Base-by-base conservation (phyloP, 2,888 invertebrate species). In the Rhorus exstirpatorius region DNA sequence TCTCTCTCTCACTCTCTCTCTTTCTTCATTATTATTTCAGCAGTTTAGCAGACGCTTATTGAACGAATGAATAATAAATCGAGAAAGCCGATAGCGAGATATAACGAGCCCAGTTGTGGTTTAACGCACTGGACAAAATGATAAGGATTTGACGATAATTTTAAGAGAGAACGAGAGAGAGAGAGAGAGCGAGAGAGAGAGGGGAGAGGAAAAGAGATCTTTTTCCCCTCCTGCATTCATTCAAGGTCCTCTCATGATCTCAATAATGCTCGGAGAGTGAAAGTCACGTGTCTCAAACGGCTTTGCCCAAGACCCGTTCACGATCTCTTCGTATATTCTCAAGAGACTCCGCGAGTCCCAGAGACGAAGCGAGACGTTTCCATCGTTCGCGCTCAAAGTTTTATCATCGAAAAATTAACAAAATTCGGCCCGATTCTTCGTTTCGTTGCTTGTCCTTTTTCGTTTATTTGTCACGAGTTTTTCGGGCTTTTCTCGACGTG, bases 201-300 rank as follows among this genome's bases (percentile, higher is more conserved):
- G 6, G 10, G 31, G 14, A 12, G 46, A 46, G 26, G 17, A 17
- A 53, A 53, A 53, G 68, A 10, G 68, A 70, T 70, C 38, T 38
- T 72, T 55, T 49, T 49, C 49, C 61, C 26, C 38, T 21, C 61
- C 35, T 38, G n/a, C 12, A n/a, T 26, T 65, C 63, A 21, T 38
- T 81, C 89, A 88, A 89, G 89, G 89, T 86, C 86, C 86, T 85
- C 77, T 81, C 61, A 17, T 71, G 79, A 79, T 84, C 85, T 55
- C 78, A 63, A 75, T 82, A 78, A 74, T 46, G 26, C 68, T 79
- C 72, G 83, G 81, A 83, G 76, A 90, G 90, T 90, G 90, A 90
- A 90, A 90, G 90, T 88, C 88, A 87, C 89, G 84, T 85, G 88
- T 70, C 71, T 75, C 67, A n/a, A 71, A 31, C 21, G 12, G 44